phyloP scores from a whole-genome alignment of 2,888 invertebrate genomes.

The Clunio marinus region DNA sequence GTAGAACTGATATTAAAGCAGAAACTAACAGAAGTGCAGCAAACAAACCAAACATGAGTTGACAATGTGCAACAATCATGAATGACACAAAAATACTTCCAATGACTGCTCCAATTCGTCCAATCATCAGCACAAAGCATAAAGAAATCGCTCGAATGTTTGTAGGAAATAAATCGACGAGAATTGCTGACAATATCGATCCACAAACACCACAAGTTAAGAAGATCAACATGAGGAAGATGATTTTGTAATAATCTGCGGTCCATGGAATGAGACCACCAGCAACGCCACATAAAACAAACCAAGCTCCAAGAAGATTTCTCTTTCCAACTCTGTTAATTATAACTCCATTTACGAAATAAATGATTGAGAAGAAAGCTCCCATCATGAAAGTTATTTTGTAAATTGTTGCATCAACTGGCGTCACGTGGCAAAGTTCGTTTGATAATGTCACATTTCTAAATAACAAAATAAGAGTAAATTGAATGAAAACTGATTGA shows the following conservation, averaged over 20 bases:
- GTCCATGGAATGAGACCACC: conserved; percentile 60
- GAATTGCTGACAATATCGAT: conserved; percentile 57
- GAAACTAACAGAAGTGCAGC: background rate
- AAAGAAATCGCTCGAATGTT: conserved; percentile 52
- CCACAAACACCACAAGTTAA: conserved; percentile 58
- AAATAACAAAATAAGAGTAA: too few relatives aligned
- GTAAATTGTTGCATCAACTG: conserved; percentile 59
- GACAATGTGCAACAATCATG: background rate
- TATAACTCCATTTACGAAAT: conserved; percentile 60
- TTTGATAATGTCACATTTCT: conserved; percentile 36
- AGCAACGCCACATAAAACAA: conserved; percentile 55
- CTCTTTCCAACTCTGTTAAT: conserved; percentile 59
- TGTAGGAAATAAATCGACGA: conserved; percentile 60
- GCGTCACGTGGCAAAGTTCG: conserved; percentile 53
- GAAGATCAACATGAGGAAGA: conserved; percentile 57
- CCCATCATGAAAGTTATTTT: conserved; percentile 64
- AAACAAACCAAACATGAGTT: conserved; percentile 19
- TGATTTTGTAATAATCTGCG: conserved; percentile 55
- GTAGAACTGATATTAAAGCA: background rate
- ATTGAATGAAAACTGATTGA: too few relatives aligned
- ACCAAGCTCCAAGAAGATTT: conserved; percentile 51
- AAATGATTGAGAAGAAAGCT: conserved; percentile 60
- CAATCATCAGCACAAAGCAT: conserved; percentile 49
- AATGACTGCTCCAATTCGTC: conserved; percentile 47
- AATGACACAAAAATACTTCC: conserved; percentile 46